Evolutionary conservation across 2,113 vertebrate species (phyloP), one percentile per base, ranked within the genome.

Genomic region (Sylvia atricapilla): DNA sequence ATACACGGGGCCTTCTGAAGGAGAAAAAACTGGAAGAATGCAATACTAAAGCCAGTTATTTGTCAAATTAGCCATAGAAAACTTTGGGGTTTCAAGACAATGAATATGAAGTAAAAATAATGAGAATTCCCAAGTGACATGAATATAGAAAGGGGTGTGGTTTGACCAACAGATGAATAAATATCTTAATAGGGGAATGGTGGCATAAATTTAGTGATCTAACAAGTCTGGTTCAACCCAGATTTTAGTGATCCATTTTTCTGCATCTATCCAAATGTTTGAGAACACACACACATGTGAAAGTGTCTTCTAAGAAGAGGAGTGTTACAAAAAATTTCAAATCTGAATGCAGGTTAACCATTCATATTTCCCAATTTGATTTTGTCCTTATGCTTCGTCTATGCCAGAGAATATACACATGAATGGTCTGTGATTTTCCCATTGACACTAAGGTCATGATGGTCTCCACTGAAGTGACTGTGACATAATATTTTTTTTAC

Each of bases 401-500:
- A 56, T 69, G n/a, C 10, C n/a, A 60, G 33, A 73, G 15, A 87
- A 64, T 10, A 56, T 33, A 46, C 15, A 60, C 6, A n/a, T 33
- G 37, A 67, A 87, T 62, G 16, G 69, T 44, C 55, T 82, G 35
- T 74, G 69, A 81, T 93, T 91, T 90, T 84, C 62, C 59, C 41
- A 53, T 53, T 95, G 84, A 90, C 66, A 62, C 15, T 43, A 87
- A 95, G 93, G 93, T 78, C 84, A 92, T 95, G 88, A 92, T 87
- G 79, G 75, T 92, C 69, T 94, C 87, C 46, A 77, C 75, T 90
- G 80, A 89, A 97, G 95, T 13, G 88, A 93, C 81, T 95, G 83
- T 94, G 69, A 92, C 63, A 74, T 69, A 64, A 69, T 91, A 44
- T 94, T 97, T 97, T 97, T 97, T 95, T 92, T 91, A 85, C 84